Conservation (phyloP, 2,797 vertebrate genomes). For the Euthynnus affinis region DNA sequence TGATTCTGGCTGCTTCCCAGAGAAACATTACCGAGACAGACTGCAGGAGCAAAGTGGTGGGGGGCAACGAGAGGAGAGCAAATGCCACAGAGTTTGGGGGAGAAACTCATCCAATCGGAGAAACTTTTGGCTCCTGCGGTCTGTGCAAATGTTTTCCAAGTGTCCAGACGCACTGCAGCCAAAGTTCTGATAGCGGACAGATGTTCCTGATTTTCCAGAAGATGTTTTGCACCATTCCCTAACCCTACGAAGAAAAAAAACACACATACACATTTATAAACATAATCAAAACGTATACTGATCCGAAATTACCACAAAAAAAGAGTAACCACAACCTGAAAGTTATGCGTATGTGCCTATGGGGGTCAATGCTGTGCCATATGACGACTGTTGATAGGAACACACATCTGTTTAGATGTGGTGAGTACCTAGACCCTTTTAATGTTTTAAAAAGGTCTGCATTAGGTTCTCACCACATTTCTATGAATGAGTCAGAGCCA, state of each 20-base stretch:
- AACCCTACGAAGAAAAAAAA: conserved; percentile 28
- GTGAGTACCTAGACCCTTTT: no score
- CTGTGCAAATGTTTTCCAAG: conserved; percentile 83
- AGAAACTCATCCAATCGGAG: conserved; percentile 64
- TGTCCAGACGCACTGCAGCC: conserved; percentile 78
- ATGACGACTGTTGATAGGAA: background rate
- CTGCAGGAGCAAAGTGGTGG: conserved; percentile 27
- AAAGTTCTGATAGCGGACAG: conserved; percentile 81
- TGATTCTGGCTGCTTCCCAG: conserved; percentile 54
- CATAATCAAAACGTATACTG: conserved; percentile 1
- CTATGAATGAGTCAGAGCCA: conserved; percentile 58
- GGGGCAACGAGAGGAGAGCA: conserved; percentile 36
- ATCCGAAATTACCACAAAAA: background rate
- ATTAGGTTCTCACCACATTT: conserved; percentile 42
- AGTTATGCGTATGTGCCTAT: background rate
- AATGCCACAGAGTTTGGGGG: conserved; percentile 64
- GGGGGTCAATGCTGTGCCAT: conserved; percentile 8
- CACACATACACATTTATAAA: conserved; percentile 2
- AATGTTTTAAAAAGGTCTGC: conserved; percentile 14
- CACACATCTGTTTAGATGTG: conserved; percentile 29
- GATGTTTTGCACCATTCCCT: conserved; percentile 66
- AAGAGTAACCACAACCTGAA: background rate
- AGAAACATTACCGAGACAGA: conserved; percentile 50
- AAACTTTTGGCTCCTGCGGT: conserved; percentile 75
- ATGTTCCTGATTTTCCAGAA: conserved; percentile 80